A percentile compares a stretch with the other conserved stretches of the same genome.
Conservation (phyloP, 92 coral and sea anemone species). For the Parazoanthus darwini region DNA sequence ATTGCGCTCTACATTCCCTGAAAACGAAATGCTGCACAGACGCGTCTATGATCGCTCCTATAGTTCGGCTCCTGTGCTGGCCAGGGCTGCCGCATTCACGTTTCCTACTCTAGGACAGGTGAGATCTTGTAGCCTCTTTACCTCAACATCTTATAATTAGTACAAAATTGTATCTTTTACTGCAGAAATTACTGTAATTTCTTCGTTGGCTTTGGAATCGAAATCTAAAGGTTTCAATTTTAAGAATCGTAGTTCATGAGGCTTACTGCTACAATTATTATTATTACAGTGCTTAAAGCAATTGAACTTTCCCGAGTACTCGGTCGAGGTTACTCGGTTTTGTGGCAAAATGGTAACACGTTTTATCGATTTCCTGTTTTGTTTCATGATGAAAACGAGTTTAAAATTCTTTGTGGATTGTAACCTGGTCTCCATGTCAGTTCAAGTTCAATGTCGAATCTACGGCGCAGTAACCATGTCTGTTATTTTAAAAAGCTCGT, state of each 20-base stretch:
- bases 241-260: not conserved
- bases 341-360: conserved; percentile 3
- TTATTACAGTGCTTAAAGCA: not conserved
- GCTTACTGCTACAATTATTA: not conserved
- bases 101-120: conserved; percentile 26
- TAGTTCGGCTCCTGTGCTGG: conserved; percentile 8
- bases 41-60: conserved; percentile 8
- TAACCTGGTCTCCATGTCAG: not conserved
- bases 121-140: not conserved
- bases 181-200: not conserved
- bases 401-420: not conserved
- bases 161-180: not conserved
- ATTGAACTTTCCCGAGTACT: not conserved
- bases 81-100: not conserved
- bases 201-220: not conserved
- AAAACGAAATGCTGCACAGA: conserved; percentile 32
- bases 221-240: not conserved
- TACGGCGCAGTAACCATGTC: not conserved
- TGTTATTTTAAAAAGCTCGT: not conserved
- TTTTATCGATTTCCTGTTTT: not conserved
- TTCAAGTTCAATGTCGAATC: not conserved
- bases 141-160: not conserved
- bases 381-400: not conserved
- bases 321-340: not conserved
- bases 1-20: conserved; percentile 7